phyloP scores from a whole-genome alignment of 2,113 vertebrate species.

The Promerops cafer region DNA sequence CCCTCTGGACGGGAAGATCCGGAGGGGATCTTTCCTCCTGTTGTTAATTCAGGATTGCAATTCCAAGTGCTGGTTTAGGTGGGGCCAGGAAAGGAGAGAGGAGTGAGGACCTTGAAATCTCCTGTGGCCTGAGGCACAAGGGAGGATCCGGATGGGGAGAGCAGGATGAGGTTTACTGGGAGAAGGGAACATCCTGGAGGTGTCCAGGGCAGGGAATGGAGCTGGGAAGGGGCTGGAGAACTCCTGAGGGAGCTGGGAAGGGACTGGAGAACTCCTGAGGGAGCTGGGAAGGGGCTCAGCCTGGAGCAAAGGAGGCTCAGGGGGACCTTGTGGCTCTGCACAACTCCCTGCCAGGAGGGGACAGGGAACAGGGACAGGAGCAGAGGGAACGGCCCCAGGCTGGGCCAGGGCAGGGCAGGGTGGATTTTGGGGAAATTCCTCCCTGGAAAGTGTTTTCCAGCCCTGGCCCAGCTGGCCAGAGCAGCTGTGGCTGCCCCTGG shows the following conservation, averaged over 20 bases:
- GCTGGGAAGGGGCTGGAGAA: neutral
- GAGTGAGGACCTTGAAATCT: rapidly evolving
- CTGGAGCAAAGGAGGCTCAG: neutral
- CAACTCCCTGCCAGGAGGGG: neutral
- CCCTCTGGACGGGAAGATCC: neutral
- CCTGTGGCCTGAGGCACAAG: neutral
- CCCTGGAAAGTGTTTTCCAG: neutral
- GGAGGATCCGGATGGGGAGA: neutral
- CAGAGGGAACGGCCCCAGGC: neutral
- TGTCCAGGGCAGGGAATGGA: neutral
- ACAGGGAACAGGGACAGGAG: neutral
- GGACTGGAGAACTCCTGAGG: neutral
- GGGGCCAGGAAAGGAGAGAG: neutral
- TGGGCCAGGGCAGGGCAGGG: neutral
- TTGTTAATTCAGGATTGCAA: neutral
- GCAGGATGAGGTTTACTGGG: neutral
- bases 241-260: neutral
- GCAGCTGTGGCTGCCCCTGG: neutral
- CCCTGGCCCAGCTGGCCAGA: neutral
- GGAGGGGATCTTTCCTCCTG: neutral
- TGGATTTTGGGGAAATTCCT: neutral
- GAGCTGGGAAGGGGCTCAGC: neutral
- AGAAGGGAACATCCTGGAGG: neutral
- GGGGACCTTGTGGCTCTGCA: neutral
- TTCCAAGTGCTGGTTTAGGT: neutral